phyloP scores from a whole-genome alignment of 2,797 vertebrate genomes.

The Notolabrus celidotus region DNA sequence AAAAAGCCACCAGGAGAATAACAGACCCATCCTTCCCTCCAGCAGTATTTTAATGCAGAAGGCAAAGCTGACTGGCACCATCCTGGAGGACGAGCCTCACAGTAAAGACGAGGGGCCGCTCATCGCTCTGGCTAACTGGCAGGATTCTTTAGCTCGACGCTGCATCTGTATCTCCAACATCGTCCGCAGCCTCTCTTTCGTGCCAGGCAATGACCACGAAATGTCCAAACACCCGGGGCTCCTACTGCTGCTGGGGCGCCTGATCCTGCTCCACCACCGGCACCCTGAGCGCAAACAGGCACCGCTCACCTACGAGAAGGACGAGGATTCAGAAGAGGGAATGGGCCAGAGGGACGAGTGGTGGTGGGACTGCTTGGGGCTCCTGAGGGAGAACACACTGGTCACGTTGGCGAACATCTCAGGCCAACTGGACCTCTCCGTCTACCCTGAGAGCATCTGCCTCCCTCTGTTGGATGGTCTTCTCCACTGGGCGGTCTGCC shows the following conservation, averaged over 20 bases:
- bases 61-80: slow-evolving; percentile 86
- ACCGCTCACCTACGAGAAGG: slow-evolving; percentile 96
- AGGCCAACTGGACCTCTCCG: slow-evolving; percentile 96
- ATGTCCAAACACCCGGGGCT: slow-evolving; percentile 98
- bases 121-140: slow-evolving; percentile 94
- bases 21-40: slow-evolving; percentile 83
- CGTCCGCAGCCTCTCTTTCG: slow-evolving; percentile 97
- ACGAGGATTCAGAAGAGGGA: slow-evolving; percentile 95
- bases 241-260: slow-evolving; percentile 94
- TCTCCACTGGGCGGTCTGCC: slow-evolving; percentile 98
- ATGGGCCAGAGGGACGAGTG: slow-evolving; percentile 96
- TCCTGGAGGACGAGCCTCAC: slow-evolving; percentile 97
- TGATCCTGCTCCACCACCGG: slow-evolving; percentile 96
- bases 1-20: slow-evolving; percentile 82
- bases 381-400: slow-evolving; percentile 96
- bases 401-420: slow-evolving; percentile 99
- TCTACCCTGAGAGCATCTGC: slow-evolving; percentile 98
- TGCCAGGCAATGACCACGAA: slow-evolving; percentile 98
- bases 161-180: slow-evolving; percentile 98
- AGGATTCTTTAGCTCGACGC: slow-evolving; percentile 96
- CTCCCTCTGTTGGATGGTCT: slow-evolving; percentile 98
- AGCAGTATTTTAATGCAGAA: slow-evolving; percentile 81
- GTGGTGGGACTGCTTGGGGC: slow-evolving; percentile 99
- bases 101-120: slow-evolving; percentile 98
- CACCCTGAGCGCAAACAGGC: slow-evolving; percentile 98